A percentile compares a stretch with the other conserved stretches of the same genome.
phyloP scores from a whole-genome alignment of 64 coral and sea anemone species.

The Montipora sp. region DNA sequence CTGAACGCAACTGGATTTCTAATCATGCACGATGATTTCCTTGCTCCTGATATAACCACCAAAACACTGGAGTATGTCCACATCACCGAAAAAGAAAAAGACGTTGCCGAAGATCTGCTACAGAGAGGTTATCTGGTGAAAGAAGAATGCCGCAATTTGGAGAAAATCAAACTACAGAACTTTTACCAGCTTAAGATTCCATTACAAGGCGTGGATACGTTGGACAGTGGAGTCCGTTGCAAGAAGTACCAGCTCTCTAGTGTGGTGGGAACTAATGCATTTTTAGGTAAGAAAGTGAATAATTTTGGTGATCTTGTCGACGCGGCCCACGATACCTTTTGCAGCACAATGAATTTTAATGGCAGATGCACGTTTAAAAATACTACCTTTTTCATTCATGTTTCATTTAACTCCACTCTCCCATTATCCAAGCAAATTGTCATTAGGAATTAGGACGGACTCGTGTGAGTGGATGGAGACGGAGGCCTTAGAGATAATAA shows the following conservation, averaged over 20 bases:
- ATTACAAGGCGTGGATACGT: neutral
- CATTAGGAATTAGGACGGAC: no score
- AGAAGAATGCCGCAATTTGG: slow-evolving; percentile 3
- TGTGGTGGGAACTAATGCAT: neutral
- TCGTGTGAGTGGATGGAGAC: no score
- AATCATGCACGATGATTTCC: slow-evolving; percentile 34
- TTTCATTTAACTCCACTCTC: no score
- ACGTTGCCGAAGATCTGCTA: slow-evolving; percentile 20
- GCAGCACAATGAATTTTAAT: neutral
- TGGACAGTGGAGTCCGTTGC: neutral
- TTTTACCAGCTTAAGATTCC: slow-evolving; percentile 19
- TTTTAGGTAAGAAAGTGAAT: neutral
- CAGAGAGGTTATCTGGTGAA: slow-evolving; percentile 17
- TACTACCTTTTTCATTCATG: no score
- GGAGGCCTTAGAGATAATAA: no score
- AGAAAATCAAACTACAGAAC: neutral
- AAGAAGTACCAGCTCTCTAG: neutral
- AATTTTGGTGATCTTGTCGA: neutral
- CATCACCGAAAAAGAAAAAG: slow-evolving; percentile 29
- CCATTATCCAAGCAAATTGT: no score
- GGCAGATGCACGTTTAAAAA: no score
- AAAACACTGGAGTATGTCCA: slow-evolving; percentile 21
- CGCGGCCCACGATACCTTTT: neutral
- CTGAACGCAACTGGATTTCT: slow-evolving; percentile 16
- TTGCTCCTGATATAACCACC: neutral